Conservation (phyloP, 2,113 vertebrate genomes). For the Progne subis region DNA sequence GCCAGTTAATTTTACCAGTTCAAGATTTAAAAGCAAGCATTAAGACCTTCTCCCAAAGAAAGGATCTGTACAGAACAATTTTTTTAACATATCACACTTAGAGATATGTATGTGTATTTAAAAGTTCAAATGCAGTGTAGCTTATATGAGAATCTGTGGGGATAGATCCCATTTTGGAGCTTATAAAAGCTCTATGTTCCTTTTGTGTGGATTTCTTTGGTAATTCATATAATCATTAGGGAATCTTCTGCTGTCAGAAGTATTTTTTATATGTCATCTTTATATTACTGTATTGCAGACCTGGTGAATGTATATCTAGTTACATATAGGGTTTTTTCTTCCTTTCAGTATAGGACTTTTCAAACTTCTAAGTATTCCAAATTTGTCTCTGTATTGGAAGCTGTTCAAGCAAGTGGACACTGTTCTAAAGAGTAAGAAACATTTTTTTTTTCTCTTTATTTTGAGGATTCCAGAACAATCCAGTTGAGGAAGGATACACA, state of each 20-base stretch:
- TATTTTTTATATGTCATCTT: background rate
- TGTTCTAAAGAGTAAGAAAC: background rate
- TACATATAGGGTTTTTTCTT: background rate
- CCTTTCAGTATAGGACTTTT: background rate
- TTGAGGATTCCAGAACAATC: background rate
- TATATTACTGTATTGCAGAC: background rate
- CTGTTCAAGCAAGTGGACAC: background rate
- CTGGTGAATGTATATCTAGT: background rate
- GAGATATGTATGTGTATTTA: background rate
- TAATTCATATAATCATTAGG: background rate
- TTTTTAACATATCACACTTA: background rate
- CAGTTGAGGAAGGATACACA: background rate
- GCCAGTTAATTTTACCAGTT: background rate
- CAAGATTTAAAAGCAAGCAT: background rate
- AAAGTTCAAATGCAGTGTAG: background rate
- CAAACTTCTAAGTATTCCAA: background rate
- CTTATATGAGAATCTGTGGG: background rate
- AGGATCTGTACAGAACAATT: background rate
- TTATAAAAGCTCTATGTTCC: background rate
- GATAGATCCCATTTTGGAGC: background rate
- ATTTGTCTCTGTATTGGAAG: slow-evolving; percentile 13
- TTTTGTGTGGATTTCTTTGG: background rate
- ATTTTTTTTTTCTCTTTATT: background rate
- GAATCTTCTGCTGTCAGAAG: background rate
- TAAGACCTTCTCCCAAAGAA: background rate